Evolutionary conservation across 2,888 invertebrate genomes (phyloP), one percentile per base, ranked within the genome.

Genomic region (Ophraella communa): DNA sequence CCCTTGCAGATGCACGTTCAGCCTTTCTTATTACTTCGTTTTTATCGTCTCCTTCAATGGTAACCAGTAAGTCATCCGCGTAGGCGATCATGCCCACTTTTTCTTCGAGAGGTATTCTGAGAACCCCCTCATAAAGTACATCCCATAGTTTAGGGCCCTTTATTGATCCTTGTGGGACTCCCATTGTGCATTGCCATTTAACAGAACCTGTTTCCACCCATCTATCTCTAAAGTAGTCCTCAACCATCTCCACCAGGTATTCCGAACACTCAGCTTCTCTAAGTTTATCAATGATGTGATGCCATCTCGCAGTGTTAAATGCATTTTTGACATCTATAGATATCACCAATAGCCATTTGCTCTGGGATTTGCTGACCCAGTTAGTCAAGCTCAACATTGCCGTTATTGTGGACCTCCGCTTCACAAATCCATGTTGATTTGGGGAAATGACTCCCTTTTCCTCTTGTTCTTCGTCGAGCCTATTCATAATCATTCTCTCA

Each of bases 371-470:
- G 11, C 21, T 59, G 33, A 17, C 30, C 5, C 10, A 21, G n/a
- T 49, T 33, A 8, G 51, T 21, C 2, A 69, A 35, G 3, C 62
- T 54, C 5, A 64, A 23, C 1, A 64, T 14, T 3, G 59, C 55
- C 1, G 14, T 1, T 4, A 54, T 20, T 1, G 67, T 67, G 3
- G 62, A 65, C 8, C 14, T 58, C 2, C 58, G 51, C 33, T 21
- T 51, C 11, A 61, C 18, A 45, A 68, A 70, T 1, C 71, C 71
- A 39, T 42, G 65, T 39, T 69, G 71, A 11, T 52, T 47, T 14
- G 35, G 17, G 3, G 45, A 49, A 1, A 66, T 27, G 3, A 39
- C 39, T 4, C 23, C 44, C 20, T 30, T 51, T 14, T 45, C 55
- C 5, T 49, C 39, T 4, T 68, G 33, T n/a, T n/a, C n/a, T n/a